Evolutionary conservation across 2,113 vertebrate genomes (phyloP), one percentile per base, ranked within the genome.

Genomic region (Phalacrocorax brasilianus): DNA sequence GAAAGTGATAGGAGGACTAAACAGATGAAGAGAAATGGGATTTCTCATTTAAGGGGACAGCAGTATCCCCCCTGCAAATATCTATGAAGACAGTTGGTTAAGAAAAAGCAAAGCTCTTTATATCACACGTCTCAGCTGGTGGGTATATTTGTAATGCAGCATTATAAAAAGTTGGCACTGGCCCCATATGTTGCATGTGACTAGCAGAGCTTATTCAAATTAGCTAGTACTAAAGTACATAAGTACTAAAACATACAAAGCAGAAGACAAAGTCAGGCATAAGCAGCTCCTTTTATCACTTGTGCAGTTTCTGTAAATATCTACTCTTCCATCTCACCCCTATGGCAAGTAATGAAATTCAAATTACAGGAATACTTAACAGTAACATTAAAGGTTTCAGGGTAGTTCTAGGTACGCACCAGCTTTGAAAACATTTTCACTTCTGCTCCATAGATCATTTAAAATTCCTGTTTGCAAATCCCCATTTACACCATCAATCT

Each of bases 131-230:
- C 91, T 96, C 88, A 96, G 96, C 93, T 96, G 93, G 72, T 96
- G 94, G 87, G 90, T 96, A 95, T 95, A 96, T 93, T 94, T 96
- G 93, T 88, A 96, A 97, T 89, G 87, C 87, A 93, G 89, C 86
- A 89, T 94, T 91, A 95, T 85, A 95, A 95, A 88, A 95, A 79
- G 86, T 92, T 97, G 97, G 97, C 92, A 93, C 83, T 52, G 74
- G 87, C 94, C 80, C 97, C 93, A 93, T 90, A 95, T 96, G 91
- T 85, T 97, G 75, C 91, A 94, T 86, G 96, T 90, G 94, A 93
- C 95, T 84, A 63, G 74, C 77, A 91, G 81, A 96, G 91, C 94
- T 96, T 95, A 96, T 95, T 97, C 83, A 95, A 95, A 96, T 96
- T 13, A 95, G 91, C 84, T 91, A 85, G 91, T 94, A 86, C 85